phyloP scores from a whole-genome alignment of 2,113 vertebrate genomes.

The Ornithorhynchus anatinus region DNA sequence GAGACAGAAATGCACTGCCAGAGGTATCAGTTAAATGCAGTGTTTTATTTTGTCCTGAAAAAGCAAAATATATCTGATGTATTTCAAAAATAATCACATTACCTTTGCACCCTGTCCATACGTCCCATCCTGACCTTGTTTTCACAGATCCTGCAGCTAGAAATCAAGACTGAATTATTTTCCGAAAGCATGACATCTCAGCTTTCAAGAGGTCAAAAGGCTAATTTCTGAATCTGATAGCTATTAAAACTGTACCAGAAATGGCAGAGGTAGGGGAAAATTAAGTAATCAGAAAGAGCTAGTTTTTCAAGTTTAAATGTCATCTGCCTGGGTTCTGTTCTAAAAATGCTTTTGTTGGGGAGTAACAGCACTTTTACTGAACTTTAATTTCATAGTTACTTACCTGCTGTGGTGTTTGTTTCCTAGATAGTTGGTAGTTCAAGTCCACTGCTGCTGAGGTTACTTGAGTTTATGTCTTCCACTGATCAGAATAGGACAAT shows the following conservation, averaged over 20 bases:
- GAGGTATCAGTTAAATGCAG: not conserved
- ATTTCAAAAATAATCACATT: too few species aligned
- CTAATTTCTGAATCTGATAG: not conserved
- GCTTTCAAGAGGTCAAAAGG: not conserved
- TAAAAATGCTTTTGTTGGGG: not conserved
- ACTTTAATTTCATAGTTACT: not conserved
- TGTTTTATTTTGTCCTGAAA: not conserved
- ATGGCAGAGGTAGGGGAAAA: not conserved
- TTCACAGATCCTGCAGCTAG: not conserved
- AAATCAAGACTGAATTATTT: not conserved
- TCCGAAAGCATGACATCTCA: not conserved
- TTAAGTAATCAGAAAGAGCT: not conserved
- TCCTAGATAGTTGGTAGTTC: not conserved
- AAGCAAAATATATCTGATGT: too few species aligned
- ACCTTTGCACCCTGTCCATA: too few species aligned
- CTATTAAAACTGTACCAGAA: not conserved
- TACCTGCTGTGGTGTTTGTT: not conserved
- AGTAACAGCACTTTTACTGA: not conserved
- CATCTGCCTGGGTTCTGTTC: not conserved
- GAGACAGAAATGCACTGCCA: not conserved
- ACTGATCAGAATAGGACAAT: too few species aligned
- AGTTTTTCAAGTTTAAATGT: constrained; percentile 1
- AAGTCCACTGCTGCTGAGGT: not conserved
- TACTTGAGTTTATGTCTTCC: not conserved
- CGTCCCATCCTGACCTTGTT: too few species aligned